Evolutionary conservation across 2,888 invertebrate species (phyloP).

Genomic region (Spilosoma lubricipeda): DNA sequence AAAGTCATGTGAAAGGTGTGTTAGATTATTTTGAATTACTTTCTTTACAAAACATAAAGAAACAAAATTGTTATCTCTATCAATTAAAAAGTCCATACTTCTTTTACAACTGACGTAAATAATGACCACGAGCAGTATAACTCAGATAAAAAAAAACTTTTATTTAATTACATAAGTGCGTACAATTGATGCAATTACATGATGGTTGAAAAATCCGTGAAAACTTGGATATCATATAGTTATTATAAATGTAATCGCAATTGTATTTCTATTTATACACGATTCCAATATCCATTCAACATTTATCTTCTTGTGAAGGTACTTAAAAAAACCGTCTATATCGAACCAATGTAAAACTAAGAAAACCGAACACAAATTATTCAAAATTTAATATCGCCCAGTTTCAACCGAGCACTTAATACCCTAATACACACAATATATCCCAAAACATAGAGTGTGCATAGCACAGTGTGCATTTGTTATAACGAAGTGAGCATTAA

Average conservation of each 20-base stretch:
- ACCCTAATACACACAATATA: conserved; percentile 15
- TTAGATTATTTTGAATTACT: no score
- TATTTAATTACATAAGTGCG: no score
- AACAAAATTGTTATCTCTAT: background rate
- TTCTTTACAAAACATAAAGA: no score
- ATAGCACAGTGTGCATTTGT: conserved; percentile 26
- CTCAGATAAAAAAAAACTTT: no score
- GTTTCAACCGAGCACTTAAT: conserved; percentile 12
- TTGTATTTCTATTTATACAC: background rate
- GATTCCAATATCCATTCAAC: background rate
- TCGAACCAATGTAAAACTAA: conserved; percentile 3
- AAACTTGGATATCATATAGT: background rate
- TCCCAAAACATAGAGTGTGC: conserved; percentile 13
- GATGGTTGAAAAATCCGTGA: background rate
- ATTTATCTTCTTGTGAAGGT: background rate
- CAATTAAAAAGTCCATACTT: no score
- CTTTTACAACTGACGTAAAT: no score
- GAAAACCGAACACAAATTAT: conserved; percentile 11
- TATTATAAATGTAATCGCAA: background rate
- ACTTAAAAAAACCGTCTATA: background rate
- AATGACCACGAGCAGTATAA: background rate
- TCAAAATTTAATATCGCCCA: conserved; percentile 12
- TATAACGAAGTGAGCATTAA: conserved; percentile 37
- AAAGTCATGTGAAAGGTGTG: no score
- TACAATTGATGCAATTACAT: no score